Evolutionary conservation across 2,113 vertebrate genomes (phyloP).

Genomic region (Dasypus novemcinctus): DNA sequence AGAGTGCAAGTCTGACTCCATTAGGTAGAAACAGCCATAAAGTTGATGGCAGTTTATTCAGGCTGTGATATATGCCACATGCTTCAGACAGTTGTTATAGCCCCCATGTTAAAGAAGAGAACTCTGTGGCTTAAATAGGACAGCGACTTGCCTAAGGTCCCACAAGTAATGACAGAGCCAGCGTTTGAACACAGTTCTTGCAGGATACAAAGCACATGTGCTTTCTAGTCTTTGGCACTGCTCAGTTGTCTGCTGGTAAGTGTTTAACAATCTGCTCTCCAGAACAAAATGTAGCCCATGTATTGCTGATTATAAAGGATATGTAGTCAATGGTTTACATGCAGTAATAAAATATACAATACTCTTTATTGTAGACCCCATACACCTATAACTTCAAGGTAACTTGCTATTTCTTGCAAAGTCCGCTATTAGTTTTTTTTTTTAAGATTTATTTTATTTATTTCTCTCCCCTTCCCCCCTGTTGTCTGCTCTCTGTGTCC

Average conservation of each 20-base stretch:
- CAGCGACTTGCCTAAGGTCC: background rate
- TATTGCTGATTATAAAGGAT: background rate
- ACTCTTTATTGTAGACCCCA: background rate
- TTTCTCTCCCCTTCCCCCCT: no score
- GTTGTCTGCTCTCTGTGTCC: no score
- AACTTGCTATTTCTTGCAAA: background rate
- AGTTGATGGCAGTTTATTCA: background rate
- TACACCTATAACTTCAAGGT: background rate
- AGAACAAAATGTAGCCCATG: background rate
- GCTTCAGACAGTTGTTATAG: background rate
- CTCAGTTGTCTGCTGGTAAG: background rate
- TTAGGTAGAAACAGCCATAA: background rate
- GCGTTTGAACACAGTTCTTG: background rate
- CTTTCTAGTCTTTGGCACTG: background rate
- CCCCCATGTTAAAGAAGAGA: background rate
- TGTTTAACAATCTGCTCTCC: background rate
- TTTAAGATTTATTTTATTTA: no score
- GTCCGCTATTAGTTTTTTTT: background rate
- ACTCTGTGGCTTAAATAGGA: background rate
- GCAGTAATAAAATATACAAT: background rate
- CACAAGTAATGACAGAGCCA: background rate
- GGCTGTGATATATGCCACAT: no score
- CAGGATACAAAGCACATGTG: background rate
- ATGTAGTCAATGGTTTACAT: background rate
- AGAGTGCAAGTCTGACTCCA: background rate